Evolutionary conservation across 2,113 vertebrate genomes (phyloP).

Genomic region (Sinocyclocheilus anophthalmus): DNA sequence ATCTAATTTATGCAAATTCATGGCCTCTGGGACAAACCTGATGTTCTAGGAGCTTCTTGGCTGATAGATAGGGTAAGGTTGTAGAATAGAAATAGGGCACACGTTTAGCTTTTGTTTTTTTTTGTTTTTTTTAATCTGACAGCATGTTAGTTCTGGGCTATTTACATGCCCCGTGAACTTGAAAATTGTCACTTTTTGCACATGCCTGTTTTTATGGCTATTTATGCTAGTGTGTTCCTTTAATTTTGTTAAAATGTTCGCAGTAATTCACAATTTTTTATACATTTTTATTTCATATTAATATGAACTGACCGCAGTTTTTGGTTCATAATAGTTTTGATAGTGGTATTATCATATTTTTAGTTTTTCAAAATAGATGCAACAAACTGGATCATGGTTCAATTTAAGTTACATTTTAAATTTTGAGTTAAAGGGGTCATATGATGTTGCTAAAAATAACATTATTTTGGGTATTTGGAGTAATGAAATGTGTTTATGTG

Average conservation of each 20-base stretch:
- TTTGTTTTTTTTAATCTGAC: no score
- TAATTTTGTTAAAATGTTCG: neutral
- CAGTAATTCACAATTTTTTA: no score
- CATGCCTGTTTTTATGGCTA: neutral
- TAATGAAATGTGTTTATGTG: no score
- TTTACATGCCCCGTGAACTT: neutral
- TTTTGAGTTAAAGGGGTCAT: no score
- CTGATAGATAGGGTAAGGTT: slow-evolving; percentile 13
- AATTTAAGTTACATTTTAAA: neutral
- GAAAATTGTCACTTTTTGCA: neutral
- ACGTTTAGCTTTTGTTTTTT: neutral
- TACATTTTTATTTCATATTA: neutral
- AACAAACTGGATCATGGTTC: neutral
- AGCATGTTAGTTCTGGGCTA: neutral
- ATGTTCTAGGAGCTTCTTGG: slow-evolving; percentile 11
- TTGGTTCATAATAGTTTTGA: neutral
- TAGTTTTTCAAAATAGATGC: neutral
- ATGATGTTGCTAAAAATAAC: no score
- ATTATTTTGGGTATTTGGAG: no score
- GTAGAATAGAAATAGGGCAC: slow-evolving; percentile 25
- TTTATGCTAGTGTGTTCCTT: neutral
- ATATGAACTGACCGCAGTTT: neutral
- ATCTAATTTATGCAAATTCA: slow-evolving; percentile 49
- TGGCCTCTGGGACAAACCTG: slow-evolving; percentile 35
- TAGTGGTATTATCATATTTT: neutral